Base-by-base conservation (phyloP, 2,888 invertebrate species). In the Hydraecia micacea region DNA sequence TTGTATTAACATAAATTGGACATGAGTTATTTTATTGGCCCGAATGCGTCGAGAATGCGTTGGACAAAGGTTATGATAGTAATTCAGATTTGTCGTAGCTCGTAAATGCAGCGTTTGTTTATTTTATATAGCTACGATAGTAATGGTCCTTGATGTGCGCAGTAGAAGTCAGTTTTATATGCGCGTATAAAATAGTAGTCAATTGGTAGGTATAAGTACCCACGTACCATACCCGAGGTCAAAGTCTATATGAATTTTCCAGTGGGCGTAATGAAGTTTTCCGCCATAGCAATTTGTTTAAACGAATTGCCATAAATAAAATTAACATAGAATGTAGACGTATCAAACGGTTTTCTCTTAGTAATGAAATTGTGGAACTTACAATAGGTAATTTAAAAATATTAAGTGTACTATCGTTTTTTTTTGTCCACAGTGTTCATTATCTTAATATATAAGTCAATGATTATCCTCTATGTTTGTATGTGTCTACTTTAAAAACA, bases 1-100 rank as follows among this genome's bases (percentile, higher is more conserved):
- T 96, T 95, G 95, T 96, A 97, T 96, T 96, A 97, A 96, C 96
- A 97, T 97, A 96, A 97, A 96, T 96, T 97, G 96, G 95, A 95
- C 96, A 93, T 96, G 96, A 96, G 95, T 97, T 96, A 97, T 97
- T 96, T 97, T 96, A 97, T 95, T 95, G 92, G 93, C 89, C 93
- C 91, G 93, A 96, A 95, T 95, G 95, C 95, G 92, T 91, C 92
- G 94, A 93, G 95, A 94, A 94, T 92, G 92, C 95, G 92, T 88
- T 92, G 95, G 93, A 95, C 94, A 95, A 95, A 95, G 95, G 94
- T 95, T 95, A 95, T 95, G 94, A 94, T 95, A 93, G 95, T 96
- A 93, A 94, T 93, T 95, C 94, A 92, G 94, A 95, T 95, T 96
- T 95, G 96, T 96, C 96, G 95, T 95, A 95, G 95, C 93, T 95